Percentiles rank a stretch among this genome's conserved stretches.
Evolutionary conservation across 92 coral and sea anemone species (phyloP).

Genomic region (Virgularia gustaviana): DNA sequence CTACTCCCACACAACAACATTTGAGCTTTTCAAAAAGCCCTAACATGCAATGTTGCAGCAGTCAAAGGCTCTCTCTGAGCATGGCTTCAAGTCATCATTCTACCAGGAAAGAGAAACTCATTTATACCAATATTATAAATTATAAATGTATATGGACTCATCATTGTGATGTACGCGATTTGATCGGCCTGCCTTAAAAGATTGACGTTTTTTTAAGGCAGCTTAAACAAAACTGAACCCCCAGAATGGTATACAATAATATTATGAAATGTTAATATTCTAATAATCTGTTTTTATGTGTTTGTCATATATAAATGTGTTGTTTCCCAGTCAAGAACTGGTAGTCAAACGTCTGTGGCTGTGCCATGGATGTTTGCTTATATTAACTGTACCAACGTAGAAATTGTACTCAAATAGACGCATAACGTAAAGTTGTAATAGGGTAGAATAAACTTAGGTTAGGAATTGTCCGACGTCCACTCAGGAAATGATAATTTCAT

Average conservation of each 20-base stretch:
- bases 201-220: neutral
- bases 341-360: slow-evolving; percentile 23
- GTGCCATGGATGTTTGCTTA: slow-evolving; percentile 19
- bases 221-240: neutral
- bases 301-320: neutral
- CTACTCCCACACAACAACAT: neutral
- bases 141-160: neutral
- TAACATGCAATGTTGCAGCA: neutral
- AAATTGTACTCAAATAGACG: neutral
- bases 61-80: no score
- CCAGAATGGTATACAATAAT: neutral
- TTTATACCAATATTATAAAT: neutral
- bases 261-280: neutral
- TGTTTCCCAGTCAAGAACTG: slow-evolving; percentile 17
- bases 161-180: neutral
- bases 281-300: slow-evolving; percentile 13
- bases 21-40: neutral
- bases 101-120: neutral
- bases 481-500: no score
- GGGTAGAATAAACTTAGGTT: no score
- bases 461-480: no score
- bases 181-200: neutral
- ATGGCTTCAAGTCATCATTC: no score
- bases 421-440: no score
- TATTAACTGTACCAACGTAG: neutral